A percentile compares a stretch with the other conserved stretches of the same genome.
These are phyloP conservation scores for Hermaeophaga mercurialis DNA, from an alignment of 2,888 invertebrate genomes.

Conservation along the genomic window DNA sequence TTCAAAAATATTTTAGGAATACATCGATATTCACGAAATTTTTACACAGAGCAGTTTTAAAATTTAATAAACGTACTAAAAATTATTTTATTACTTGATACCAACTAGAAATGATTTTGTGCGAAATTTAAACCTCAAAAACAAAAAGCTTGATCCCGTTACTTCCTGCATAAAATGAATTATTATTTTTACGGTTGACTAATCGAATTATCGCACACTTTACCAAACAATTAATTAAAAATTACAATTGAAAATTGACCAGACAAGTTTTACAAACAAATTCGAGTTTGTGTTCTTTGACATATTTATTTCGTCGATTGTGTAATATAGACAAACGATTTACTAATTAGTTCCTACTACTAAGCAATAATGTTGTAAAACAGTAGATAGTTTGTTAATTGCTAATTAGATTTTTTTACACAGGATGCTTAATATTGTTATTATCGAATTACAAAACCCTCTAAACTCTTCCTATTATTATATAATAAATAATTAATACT, in stretches of 20 bases:
- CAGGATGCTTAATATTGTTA: background rate
- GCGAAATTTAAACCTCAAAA: too few species aligned
- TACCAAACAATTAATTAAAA: constrained; percentile 20
- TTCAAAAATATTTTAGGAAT: too few species aligned
- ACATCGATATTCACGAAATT: too few species aligned
- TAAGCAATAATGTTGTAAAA: constrained; percentile 12
- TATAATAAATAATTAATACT: too few species aligned
- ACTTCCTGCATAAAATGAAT: constrained; percentile 12
- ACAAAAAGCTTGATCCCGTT: too few species aligned
- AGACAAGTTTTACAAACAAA: background rate
- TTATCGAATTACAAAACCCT: constrained; percentile 9
- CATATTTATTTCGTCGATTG: background rate
- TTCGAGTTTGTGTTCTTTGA: too few species aligned
- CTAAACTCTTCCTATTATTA: too few species aligned
- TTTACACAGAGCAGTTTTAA: too few species aligned
- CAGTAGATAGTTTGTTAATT: constrained; percentile 16
- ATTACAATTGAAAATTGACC: constrained; percentile 16
- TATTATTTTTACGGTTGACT: constrained; percentile 22
- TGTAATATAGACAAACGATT: background rate
- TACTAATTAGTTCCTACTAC: constrained; percentile 12
- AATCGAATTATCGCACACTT: constrained; percentile 22
- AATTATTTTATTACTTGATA: too few species aligned
- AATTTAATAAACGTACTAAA: too few species aligned
- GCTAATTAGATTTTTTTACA: constrained; percentile 7
- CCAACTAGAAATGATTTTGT: too few species aligned